phyloP scores from a whole-genome alignment of 2,113 vertebrate species.

The Tupaia tana region DNA sequence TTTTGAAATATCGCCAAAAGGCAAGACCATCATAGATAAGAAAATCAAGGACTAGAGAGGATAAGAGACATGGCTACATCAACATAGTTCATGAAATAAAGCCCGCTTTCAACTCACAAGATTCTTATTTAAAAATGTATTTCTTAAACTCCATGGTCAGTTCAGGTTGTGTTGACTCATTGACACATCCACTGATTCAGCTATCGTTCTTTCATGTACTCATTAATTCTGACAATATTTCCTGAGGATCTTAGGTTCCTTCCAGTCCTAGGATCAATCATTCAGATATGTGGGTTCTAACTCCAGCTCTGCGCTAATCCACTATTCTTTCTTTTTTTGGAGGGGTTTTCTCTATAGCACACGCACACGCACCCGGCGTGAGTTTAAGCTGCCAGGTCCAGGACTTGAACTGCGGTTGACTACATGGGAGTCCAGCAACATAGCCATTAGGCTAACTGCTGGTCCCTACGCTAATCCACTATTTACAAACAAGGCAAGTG shows the following conservation, averaged over 20 bases:
- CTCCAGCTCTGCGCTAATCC: neutral
- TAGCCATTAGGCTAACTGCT: too few species aligned
- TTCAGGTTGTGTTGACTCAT: neutral
- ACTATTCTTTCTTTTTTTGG: neutral
- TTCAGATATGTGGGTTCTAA: neutral
- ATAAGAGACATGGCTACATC: neutral
- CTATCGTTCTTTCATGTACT: neutral
- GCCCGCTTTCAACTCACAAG: neutral
- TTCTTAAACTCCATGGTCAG: neutral
- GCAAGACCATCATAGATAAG: neutral
- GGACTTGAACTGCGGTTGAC: too few species aligned
- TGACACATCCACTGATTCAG: neutral
- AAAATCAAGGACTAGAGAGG: neutral
- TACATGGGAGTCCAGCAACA: too few species aligned
- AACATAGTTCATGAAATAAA: neutral
- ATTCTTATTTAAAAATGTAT: neutral
- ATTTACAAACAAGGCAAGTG: constrained; percentile 16
- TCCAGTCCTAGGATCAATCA: neutral
- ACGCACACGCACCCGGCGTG: too few species aligned
- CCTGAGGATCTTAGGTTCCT: neutral
- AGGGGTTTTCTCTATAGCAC: too few species aligned
- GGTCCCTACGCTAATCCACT: neutral
- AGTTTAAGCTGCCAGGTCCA: too few species aligned
- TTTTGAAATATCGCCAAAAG: neutral
- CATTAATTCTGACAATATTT: neutral